phyloP scores from a whole-genome alignment of 2,113 vertebrate species.

The Lethenteron reissneri region DNA sequence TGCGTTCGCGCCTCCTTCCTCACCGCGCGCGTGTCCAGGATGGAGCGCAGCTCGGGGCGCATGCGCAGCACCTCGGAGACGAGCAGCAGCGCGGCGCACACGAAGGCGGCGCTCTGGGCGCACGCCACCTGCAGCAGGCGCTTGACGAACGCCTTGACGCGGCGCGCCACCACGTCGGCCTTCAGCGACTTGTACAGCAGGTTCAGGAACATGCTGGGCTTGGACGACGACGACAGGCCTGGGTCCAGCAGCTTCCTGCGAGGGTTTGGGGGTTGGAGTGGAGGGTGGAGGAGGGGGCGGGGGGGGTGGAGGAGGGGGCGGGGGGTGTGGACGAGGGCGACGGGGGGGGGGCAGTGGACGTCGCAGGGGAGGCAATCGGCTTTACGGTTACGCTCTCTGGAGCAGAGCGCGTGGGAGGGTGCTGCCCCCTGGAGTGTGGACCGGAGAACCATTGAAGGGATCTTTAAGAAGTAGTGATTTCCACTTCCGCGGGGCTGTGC shows the following conservation, averaged over 20 bases:
- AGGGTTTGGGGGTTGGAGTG: too few species aligned
- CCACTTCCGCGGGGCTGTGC: too few species aligned
- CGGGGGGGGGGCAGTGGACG: too few species aligned
- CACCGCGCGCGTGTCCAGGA: conserved; percentile 5
- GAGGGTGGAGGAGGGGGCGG: too few species aligned
- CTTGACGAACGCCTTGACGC: neutral
- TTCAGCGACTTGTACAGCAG: conserved; percentile 5
- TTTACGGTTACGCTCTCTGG: too few species aligned
- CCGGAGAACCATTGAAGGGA: too few species aligned
- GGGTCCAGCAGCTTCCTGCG: conserved; percentile 2
- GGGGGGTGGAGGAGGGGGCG: too few species aligned
- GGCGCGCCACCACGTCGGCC: neutral
- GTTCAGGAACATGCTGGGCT: conserved; percentile 1
- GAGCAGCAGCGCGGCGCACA: conserved; percentile 1
- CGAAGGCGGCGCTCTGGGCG: neutral
- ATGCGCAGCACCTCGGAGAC: conserved; percentile 1
- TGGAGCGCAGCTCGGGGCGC: neutral
- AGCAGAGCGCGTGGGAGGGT: too few species aligned
- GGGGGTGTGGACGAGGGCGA: too few species aligned
- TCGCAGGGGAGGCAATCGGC: too few species aligned
- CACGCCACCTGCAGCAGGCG: conserved; percentile 5
- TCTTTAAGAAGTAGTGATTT: too few species aligned
- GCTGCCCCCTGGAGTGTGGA: too few species aligned
- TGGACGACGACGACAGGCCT: neutral
- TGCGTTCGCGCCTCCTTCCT: conserved; percentile 8